Conservation (phyloP, 2,113 vertebrate species). For the Psephotus haematonotus region DNA sequence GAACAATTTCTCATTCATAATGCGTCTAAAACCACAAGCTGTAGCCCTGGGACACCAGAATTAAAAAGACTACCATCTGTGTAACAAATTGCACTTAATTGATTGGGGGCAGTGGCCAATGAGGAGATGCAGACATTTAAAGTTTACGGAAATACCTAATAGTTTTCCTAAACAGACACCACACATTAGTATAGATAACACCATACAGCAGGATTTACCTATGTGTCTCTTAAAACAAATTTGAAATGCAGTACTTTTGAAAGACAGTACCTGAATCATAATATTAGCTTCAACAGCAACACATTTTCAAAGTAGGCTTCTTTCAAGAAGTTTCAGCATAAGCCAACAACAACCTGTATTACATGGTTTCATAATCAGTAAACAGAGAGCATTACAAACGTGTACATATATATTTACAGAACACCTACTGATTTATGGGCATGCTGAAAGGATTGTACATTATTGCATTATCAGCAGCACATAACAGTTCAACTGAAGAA, state of each 20-base stretch:
- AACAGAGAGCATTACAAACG: slow-evolving; percentile 82
- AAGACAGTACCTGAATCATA: slow-evolving; percentile 89
- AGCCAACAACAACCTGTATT: slow-evolving; percentile 90
- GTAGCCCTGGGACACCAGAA: slow-evolving; percentile 60
- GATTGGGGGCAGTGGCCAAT: slow-evolving; percentile 63
- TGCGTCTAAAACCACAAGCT: slow-evolving; percentile 69
- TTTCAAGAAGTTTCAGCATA: slow-evolving; percentile 89
- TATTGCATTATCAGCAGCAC: slow-evolving; percentile 55
- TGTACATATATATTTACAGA: slow-evolving; percentile 78
- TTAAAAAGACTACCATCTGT: slow-evolving; percentile 48
- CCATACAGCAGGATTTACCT: slow-evolving; percentile 75
- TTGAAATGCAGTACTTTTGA: slow-evolving; percentile 84
- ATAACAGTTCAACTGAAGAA: slow-evolving; percentile 1
- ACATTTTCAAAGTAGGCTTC: slow-evolving; percentile 89
- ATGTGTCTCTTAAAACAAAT: slow-evolving; percentile 79
- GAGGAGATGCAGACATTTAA: slow-evolving; percentile 74
- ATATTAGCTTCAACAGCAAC: slow-evolving; percentile 89
- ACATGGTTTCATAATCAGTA: slow-evolving; percentile 90
- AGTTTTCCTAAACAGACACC: slow-evolving; percentile 70
- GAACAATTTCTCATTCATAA: slow-evolving; percentile 60
- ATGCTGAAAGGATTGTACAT: slow-evolving; percentile 72
- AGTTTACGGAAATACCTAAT: slow-evolving; percentile 67
- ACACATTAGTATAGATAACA: slow-evolving; percentile 74
- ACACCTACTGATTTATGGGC: slow-evolving; percentile 72
- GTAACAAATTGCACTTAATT: slow-evolving; percentile 73